Evolutionary conservation across 2,113 vertebrate genomes (phyloP).

Genomic region (Gnathonemus longibarbis): DNA sequence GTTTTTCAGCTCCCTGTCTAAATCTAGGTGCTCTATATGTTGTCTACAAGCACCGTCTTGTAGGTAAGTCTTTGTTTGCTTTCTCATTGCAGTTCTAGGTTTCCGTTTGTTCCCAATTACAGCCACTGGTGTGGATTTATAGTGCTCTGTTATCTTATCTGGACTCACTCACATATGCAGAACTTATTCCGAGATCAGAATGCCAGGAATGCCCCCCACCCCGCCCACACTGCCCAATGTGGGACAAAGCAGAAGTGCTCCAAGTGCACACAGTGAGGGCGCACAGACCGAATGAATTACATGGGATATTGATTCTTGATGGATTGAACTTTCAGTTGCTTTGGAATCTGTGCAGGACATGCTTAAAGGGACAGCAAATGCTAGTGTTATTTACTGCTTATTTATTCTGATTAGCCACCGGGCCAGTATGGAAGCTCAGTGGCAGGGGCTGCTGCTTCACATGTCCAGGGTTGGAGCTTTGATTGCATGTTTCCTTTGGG

Average conservation of each 20-base stretch:
- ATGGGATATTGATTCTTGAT: neutral
- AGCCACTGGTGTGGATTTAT: conserved; percentile 16
- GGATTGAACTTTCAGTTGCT: neutral
- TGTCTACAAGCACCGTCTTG: conserved; percentile 45
- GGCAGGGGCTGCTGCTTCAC: neutral
- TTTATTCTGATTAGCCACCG: neutral
- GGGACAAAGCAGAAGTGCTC: neutral
- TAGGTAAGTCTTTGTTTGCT: conserved; percentile 34
- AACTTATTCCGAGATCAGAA: neutral
- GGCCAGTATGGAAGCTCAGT: neutral
- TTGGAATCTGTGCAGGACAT: neutral
- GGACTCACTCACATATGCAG: neutral
- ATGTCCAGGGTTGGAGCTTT: neutral
- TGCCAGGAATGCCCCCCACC: neutral
- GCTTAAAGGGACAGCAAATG: neutral
- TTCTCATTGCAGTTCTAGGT: conserved; percentile 46
- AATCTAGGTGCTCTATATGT: conserved; percentile 47
- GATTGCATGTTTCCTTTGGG: neutral
- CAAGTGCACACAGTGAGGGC: neutral
- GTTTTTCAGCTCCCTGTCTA: conserved; percentile 27
- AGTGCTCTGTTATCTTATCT: neutral
- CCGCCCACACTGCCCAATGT: neutral
- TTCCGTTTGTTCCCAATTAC: conserved; percentile 51
- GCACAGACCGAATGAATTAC: neutral
- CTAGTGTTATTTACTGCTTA: neutral